Conservation (phyloP, 2,888 invertebrate genomes). For the Eupithecia vulgata region DNA sequence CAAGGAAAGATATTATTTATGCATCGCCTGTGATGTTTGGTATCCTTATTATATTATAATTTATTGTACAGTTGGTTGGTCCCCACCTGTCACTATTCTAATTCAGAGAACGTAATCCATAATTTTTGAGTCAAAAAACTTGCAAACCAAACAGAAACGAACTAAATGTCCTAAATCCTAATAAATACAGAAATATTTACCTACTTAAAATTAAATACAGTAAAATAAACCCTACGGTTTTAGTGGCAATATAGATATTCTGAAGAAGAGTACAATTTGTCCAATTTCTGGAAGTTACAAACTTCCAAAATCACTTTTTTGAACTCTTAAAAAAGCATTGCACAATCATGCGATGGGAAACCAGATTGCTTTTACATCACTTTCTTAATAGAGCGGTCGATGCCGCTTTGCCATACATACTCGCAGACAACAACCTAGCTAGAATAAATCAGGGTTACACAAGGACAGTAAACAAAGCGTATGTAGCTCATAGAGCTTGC, state of each 20-base stretch:
- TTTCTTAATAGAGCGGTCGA: not conserved
- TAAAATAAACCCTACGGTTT: not conserved
- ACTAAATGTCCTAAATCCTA: conserved; percentile 19
- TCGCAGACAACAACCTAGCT: conserved; percentile 13
- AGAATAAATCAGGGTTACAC: not conserved
- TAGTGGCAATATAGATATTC: conserved; percentile 13
- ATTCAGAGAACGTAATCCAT: not conserved
- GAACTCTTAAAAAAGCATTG: not conserved
- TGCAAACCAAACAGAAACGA: conserved; percentile 3
- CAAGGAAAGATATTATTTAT: conserved; percentile 6
- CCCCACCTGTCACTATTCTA: conserved; percentile 23
- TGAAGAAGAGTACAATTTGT: not conserved
- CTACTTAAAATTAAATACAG: not conserved
- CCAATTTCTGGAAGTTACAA: not conserved
- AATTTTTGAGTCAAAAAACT: not conserved
- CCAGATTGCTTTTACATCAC: conserved; percentile 5
- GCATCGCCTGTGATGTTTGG: conserved; percentile 9
- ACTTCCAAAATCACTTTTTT: conserved; percentile 6
- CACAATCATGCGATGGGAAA: not conserved
- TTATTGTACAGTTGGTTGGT: conserved; percentile 21
- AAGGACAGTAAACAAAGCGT: too few species aligned
- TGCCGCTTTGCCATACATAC: conserved; percentile 12
- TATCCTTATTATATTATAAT: not conserved
- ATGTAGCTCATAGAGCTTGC: too few species aligned
- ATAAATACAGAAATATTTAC: conserved; percentile 22